Percentiles rank a stretch among this genome's conserved stretches.
phyloP scores from a whole-genome alignment of 1,140 invertebrate genomes.

The Camponotus floridanus region DNA sequence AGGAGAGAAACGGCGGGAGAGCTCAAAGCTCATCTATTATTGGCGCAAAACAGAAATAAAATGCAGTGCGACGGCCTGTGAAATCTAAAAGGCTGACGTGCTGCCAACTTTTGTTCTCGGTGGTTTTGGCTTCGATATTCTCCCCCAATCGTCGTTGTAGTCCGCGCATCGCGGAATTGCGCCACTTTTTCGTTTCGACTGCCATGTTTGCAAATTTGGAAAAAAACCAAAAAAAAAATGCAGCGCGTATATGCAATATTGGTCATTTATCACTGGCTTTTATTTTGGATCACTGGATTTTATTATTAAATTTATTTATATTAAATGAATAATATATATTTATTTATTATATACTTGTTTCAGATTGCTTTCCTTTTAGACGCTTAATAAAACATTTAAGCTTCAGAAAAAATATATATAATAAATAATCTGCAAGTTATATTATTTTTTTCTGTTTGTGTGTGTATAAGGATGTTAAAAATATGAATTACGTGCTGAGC shows the following conservation, averaged over 20 bases:
- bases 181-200: constrained; percentile 15
- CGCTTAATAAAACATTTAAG: background rate
- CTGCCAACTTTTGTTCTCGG: constrained; percentile 67
- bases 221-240: constrained; percentile 15
- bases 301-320: background rate
- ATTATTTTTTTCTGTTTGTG: background rate
- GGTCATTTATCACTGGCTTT: background rate
- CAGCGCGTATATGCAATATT: background rate
- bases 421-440: background rate
- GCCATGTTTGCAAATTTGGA: background rate
- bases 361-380: background rate
- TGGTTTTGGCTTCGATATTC: constrained; percentile 57
- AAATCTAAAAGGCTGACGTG: constrained; percentile 69
- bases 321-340: background rate
- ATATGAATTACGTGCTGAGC: background rate
- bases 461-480: background rate
- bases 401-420: background rate
- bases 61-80: constrained; percentile 74
- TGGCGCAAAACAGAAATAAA: constrained; percentile 80
- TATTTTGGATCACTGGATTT: background rate
- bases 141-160: constrained; percentile 47
- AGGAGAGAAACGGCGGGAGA: constrained; percentile 67
- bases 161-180: constrained; percentile 30
- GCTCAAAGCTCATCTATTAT: constrained; percentile 79
- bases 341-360: background rate